Evolutionary conservation across 2,888 invertebrate genomes (phyloP), one percentile per base, ranked within the genome.

Genomic region (Ganaspis brasiliensis): DNA sequence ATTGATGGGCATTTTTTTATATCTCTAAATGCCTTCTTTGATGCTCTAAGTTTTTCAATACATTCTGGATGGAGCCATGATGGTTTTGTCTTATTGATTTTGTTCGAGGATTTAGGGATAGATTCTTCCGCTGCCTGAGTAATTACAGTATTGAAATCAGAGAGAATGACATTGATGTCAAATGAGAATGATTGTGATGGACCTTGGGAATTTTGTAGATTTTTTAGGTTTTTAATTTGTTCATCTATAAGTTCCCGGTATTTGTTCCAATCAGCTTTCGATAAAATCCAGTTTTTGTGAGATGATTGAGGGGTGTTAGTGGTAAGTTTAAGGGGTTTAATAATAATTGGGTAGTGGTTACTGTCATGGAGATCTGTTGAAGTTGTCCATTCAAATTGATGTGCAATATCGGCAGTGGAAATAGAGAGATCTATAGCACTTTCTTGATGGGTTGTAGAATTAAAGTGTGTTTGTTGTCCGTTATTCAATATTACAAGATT

Each of bases 341-440:
- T 78, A 16, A 71, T 70, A 5, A 82, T 76, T 8, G 81, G 81
- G 45, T 72, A 83, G 35, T 81, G 83, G 31, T 83, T 78, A 24
- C 80, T 81, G 21, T 77, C 77, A 31, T 31, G 31, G 31, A 31
- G 31, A 6, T 31, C 31, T 4, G 31, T 16, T 12, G 55, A 14
- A 14, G 21, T 16, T 6, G 35, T 40, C 74, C 74, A 77, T n/a
- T 77, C 61, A 10, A 21, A 35, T 31, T 56, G 10, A 72, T 45
- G 40, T 52, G 55, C 10, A 4, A 10, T 37, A n/a, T 49, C 49
- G 14, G 49, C 3, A 6, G 49, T 49, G 14, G 49, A 49, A 16
- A 49, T 49, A 6, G 49, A 49, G 1, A 49, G 49, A 16, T 49
- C 49, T 49, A 49, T 49, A 16, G 49, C 49, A 5, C 49, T 49